phyloP scores from a whole-genome alignment of 2,113 vertebrate genomes.

The Oryzias celebensis region DNA sequence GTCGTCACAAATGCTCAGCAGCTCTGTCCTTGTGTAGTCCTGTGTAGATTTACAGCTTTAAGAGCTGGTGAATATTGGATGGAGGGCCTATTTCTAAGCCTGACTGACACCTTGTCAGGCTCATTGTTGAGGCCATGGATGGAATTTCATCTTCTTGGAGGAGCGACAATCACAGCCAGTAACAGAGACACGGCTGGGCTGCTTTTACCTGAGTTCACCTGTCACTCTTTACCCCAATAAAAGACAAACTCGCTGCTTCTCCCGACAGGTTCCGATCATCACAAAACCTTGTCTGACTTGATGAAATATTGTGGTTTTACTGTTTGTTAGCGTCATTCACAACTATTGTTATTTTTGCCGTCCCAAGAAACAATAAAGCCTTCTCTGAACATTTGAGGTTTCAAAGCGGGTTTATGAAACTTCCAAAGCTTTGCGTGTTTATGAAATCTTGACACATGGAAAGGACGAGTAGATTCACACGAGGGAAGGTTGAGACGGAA shows the following conservation, averaged over 20 bases:
- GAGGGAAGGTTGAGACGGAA: slow-evolving; percentile 53
- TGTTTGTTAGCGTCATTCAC: too few relatives aligned
- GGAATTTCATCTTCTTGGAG: slow-evolving; percentile 77
- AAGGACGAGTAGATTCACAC: slow-evolving; percentile 44
- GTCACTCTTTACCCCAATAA: slow-evolving; percentile 44
- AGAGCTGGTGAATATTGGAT: slow-evolving; percentile 81
- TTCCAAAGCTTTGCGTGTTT: slow-evolving; percentile 21
- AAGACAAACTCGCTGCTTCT: slow-evolving; percentile 15
- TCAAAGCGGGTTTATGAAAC: background rate
- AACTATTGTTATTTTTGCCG: too few relatives aligned
- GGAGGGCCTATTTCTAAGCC: slow-evolving; percentile 76
- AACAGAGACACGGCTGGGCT: slow-evolving; percentile 55
- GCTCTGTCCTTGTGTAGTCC: slow-evolving; percentile 53
- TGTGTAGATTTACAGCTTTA: slow-evolving; percentile 73
- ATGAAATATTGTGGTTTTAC: slow-evolving; percentile 8
- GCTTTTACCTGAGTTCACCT: slow-evolving; percentile 73
- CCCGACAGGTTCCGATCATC: slow-evolving; percentile 12
- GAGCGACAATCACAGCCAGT: slow-evolving; percentile 74
- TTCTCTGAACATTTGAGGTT: too few relatives aligned
- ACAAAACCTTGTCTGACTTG: slow-evolving; percentile 11
- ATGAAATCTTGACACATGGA: slow-evolving; percentile 28
- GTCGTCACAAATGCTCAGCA: slow-evolving; percentile 35
- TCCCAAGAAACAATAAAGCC: too few relatives aligned
- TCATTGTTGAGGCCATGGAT: slow-evolving; percentile 74
- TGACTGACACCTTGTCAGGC: slow-evolving; percentile 74